Evolutionary conservation across 2,797 vertebrate genomes (phyloP), one percentile per base, ranked within the genome.

Genomic region (Pagetopsis macropterus): DNA sequence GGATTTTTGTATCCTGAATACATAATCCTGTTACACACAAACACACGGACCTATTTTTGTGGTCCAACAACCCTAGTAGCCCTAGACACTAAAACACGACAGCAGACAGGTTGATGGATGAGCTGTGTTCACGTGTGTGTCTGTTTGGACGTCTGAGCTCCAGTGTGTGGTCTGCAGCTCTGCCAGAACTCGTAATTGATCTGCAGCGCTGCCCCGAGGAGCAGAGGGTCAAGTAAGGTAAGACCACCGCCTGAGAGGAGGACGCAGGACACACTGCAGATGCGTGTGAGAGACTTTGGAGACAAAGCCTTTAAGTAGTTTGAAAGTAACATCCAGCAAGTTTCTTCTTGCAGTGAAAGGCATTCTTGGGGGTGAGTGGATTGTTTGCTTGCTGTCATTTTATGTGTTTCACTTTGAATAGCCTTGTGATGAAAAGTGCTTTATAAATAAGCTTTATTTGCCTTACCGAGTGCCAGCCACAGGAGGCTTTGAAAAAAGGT

Each of bases 221-320:
- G 77, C 66, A 63, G 5, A 61, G 77, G 89, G 84, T 92, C 88
- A 87, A 0, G 46, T 83, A 82, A 87, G 88, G 87, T 84, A 79
- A 87, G 62, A 59, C 33, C 37, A 43, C 49, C 56, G 58, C 63
- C 65, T 14, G 23, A 77, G 43, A 68, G 50, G 61, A 50, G 44
- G 43, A 41, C 2, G 10, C 23, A n/a, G 8, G 1, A 43, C 45
- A 67, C 49, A 69, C 56, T 70, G 37, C 55, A 52, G 4, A 57
- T 70, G 44, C 14, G 43, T 37, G 33, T 41, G 6, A 66, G 68
- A 62, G 13, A 21, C 60, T 37, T 71, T 54, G 15, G 21, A 76
- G 56, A 46, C 19, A 19, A 4, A 75, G 43, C 16, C 13, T 46
- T 66, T 11, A 33, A 59, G 10, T 43, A 12, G 3, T 55, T 27